A percentile compares a stretch with the other conserved stretches of the same genome.
These are phyloP conservation scores for Ceriagrion tenellum DNA, from an alignment of 2,888 invertebrate genomes.

Conservation along the genomic window DNA sequence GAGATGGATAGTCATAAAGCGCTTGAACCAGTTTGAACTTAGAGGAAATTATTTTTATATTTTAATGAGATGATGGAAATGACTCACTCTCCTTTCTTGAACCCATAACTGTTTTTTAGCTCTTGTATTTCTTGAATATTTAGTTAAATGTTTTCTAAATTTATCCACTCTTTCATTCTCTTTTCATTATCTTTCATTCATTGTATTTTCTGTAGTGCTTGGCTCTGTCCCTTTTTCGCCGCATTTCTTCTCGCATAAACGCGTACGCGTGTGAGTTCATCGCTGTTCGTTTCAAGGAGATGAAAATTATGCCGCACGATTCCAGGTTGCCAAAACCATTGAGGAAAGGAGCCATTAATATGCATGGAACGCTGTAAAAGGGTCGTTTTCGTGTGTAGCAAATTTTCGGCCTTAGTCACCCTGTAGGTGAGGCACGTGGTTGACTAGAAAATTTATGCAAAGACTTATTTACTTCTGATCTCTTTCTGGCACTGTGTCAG, in stretches of 20 bases:
- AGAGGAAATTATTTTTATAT: too few relatives aligned
- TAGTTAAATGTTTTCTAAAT: too few relatives aligned
- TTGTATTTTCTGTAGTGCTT: too few relatives aligned
- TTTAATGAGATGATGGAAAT: too few relatives aligned
- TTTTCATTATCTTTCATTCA: too few relatives aligned
- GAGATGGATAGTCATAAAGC: too few relatives aligned
- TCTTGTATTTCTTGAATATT: too few relatives aligned
- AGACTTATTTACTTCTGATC: background rate
- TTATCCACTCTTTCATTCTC: too few relatives aligned
- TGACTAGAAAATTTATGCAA: background rate
- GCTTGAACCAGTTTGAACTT: too few relatives aligned
- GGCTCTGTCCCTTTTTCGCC: background rate
- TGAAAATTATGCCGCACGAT: conserved; percentile 30
- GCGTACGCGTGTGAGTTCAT: background rate
- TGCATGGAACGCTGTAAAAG: conserved; percentile 41
- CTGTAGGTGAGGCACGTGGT: background rate
- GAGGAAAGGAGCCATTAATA: conserved; percentile 21
- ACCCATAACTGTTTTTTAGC: too few relatives aligned
- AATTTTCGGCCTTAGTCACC: conserved; percentile 23
- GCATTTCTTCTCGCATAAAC: background rate
- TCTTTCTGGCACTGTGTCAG: background rate
- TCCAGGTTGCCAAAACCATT: conserved; percentile 19
- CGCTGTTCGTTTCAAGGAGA: background rate
- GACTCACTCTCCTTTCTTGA: too few relatives aligned
- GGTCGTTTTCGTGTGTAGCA: background rate